Evolutionary conservation across 2,113 vertebrate species (phyloP).

Genomic region (Perognathus longimembris): DNA sequence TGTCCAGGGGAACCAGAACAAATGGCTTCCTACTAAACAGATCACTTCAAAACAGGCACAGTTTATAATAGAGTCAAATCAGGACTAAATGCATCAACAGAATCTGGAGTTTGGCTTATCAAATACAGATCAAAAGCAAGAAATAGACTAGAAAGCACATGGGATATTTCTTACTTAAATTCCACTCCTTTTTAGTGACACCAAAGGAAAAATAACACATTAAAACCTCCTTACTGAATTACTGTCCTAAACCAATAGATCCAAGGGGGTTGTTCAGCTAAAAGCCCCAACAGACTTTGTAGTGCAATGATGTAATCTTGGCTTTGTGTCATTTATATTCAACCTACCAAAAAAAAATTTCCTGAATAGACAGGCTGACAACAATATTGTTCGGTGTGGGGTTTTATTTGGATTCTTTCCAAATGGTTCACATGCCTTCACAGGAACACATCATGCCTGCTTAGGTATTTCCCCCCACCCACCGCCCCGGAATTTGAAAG

Average conservation of each 20-base stretch:
- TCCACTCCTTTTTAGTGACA: slow-evolving; percentile 74
- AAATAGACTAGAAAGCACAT: slow-evolving; percentile 37
- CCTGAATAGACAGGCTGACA: slow-evolving; percentile 92
- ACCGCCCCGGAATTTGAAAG: slow-evolving; percentile 85
- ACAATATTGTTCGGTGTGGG: slow-evolving; percentile 92
- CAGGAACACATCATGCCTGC: slow-evolving; percentile 87
- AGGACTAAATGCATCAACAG: slow-evolving; percentile 70
- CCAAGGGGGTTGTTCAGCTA: slow-evolving; percentile 87
- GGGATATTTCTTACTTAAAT: slow-evolving; percentile 73
- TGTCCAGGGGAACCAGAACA: slow-evolving; percentile 62
- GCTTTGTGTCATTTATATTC: slow-evolving; percentile 93
- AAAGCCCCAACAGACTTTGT: slow-evolving; percentile 92
- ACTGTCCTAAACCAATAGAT: slow-evolving; percentile 86
- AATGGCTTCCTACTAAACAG: slow-evolving; percentile 76
- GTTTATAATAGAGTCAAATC: slow-evolving; percentile 80
- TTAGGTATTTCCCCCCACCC: too few relatives aligned
- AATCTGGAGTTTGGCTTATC: slow-evolving; percentile 75
- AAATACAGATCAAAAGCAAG: slow-evolving; percentile 73
- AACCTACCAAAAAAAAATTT: slow-evolving; percentile 84
- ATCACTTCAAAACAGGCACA: slow-evolving; percentile 76
- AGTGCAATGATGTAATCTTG: slow-evolving; percentile 94
- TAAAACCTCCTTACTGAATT: slow-evolving; percentile 86
- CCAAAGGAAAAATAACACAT: slow-evolving; percentile 68
- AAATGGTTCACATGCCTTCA: slow-evolving; percentile 92
- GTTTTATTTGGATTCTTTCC: slow-evolving; percentile 93